Conservation (phyloP, 2,797 vertebrate species). For the Chromobotia macracanthus region DNA sequence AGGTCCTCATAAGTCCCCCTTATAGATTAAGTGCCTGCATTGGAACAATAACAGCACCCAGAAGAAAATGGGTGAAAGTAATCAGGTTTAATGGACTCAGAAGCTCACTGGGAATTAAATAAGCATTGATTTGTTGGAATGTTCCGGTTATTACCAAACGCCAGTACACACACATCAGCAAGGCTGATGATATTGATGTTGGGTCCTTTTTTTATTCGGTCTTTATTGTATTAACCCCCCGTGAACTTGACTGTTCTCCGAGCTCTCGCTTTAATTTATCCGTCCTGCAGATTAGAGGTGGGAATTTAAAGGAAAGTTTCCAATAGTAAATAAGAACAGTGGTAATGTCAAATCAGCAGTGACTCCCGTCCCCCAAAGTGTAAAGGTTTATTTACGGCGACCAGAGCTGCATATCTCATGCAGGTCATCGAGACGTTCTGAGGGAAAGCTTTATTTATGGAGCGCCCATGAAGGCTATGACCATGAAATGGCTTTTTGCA, state of each 20-base stretch:
- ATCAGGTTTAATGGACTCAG: slow-evolving; percentile 91
- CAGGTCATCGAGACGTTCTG: slow-evolving; percentile 56
- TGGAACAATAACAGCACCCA: slow-evolving; percentile 86
- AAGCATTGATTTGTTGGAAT: slow-evolving; percentile 92
- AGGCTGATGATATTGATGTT: slow-evolving; percentile 82
- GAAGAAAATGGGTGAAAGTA: slow-evolving; percentile 89
- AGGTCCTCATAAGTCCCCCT: slow-evolving; percentile 91
- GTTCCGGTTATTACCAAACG: slow-evolving; percentile 91
- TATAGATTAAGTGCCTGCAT: slow-evolving; percentile 90
- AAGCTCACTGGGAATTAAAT: slow-evolving; percentile 93
- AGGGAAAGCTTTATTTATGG: slow-evolving; percentile 54
- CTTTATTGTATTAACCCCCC: slow-evolving; percentile 61
- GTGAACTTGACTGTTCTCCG: slow-evolving; percentile 59
- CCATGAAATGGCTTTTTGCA: slow-evolving; percentile 58
- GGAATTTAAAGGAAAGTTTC: slow-evolving; percentile 37
- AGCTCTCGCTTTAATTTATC: slow-evolving; percentile 58
- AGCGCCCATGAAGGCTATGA: slow-evolving; percentile 39
- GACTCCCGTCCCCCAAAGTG: slow-evolving; percentile 27
- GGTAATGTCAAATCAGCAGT: slow-evolving; percentile 39
- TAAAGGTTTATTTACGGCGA: slow-evolving; percentile 45
- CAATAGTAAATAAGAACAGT: slow-evolving; percentile 43
- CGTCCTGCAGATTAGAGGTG: slow-evolving; percentile 49
- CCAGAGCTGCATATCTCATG: slow-evolving; percentile 42
- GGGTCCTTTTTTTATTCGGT: slow-evolving; percentile 63
- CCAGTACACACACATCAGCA: slow-evolving; percentile 84